phyloP scores from a whole-genome alignment of 2,113 vertebrate genomes.

The Pseudopodoces humilis region DNA sequence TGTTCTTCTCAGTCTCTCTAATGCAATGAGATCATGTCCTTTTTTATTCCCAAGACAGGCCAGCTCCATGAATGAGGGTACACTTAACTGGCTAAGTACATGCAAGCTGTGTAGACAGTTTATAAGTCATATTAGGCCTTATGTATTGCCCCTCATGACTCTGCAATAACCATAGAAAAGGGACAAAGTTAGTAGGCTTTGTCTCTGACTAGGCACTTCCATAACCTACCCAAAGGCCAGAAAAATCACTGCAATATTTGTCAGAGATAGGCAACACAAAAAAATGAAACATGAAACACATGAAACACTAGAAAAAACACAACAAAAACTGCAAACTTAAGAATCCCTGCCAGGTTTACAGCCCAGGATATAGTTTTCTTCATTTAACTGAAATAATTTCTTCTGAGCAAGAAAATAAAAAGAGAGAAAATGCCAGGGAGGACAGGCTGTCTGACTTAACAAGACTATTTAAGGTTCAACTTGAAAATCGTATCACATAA shows the following conservation, averaged over 20 bases:
- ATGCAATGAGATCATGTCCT: accelerated
- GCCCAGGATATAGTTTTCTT: background rate
- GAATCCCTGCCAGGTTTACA: background rate
- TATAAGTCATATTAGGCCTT: too few relatives aligned
- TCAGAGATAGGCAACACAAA: background rate
- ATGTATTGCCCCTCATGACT: background rate
- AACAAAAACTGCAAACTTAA: background rate
- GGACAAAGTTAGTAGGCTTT: background rate
- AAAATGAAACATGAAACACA: background rate
- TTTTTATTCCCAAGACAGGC: background rate
- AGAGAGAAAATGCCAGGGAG: background rate
- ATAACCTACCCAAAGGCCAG: background rate
- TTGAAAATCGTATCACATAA: background rate
- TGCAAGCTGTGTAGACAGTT: background rate
- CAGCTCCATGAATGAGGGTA: background rate
- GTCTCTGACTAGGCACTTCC: background rate
- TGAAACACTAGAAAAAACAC: background rate
- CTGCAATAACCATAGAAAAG: background rate
- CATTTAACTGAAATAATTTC: background rate
- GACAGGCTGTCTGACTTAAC: background rate
- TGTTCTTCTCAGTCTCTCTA: background rate
- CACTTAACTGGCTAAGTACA: background rate
- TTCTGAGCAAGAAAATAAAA: background rate
- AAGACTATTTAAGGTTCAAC: background rate
- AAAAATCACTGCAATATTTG: background rate